These are phyloP conservation scores for Drosophila tropicalis DNA, from an alignment of 1,140 invertebrate species.

Conservation along the genomic window DNA sequence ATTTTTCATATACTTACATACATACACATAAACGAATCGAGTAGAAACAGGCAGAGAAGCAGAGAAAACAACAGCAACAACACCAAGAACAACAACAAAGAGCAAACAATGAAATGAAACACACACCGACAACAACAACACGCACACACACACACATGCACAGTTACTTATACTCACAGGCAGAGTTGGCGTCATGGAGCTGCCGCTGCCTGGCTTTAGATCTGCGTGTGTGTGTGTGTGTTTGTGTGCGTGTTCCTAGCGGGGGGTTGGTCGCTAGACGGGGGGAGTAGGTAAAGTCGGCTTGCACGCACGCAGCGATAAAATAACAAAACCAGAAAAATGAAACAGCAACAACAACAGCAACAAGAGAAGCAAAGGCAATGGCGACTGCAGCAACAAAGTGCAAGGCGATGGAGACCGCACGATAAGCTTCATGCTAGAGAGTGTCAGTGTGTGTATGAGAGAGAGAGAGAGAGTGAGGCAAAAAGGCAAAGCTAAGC, in stretches of 20 bases:
- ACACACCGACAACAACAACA: constrained; percentile 17
- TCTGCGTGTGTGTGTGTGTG: not conserved
- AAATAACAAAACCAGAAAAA: constrained; percentile 53
- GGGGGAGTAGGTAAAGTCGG: constrained; percentile 45
- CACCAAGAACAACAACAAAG: constrained; percentile 59
- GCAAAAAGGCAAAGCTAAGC: not conserved
- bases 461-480: constrained; percentile 30
- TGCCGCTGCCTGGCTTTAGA: constrained; percentile 24
- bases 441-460: constrained; percentile 12
- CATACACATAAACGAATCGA: constrained; percentile 60
- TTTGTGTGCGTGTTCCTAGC: constrained; percentile 50
- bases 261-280: constrained; percentile 20
- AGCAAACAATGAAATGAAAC: constrained; percentile 71
- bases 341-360: constrained; percentile 44
- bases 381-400: constrained; percentile 59
- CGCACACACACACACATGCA: constrained; percentile 20
- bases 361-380: constrained; percentile 35
- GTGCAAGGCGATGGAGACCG: constrained; percentile 75
- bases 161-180: constrained; percentile 18
- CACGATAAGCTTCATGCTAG: constrained; percentile 54
- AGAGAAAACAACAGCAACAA: constrained; percentile 38
- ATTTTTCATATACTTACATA: constrained; percentile 40
- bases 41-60: constrained; percentile 59
- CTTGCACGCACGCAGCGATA: constrained; percentile 77
- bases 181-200: constrained; percentile 38